A percentile compares a stretch with the other conserved stretches of the same genome.
Conservation (phyloP, 2,797 vertebrate species). For the Rhinoraja longicauda region DNA sequence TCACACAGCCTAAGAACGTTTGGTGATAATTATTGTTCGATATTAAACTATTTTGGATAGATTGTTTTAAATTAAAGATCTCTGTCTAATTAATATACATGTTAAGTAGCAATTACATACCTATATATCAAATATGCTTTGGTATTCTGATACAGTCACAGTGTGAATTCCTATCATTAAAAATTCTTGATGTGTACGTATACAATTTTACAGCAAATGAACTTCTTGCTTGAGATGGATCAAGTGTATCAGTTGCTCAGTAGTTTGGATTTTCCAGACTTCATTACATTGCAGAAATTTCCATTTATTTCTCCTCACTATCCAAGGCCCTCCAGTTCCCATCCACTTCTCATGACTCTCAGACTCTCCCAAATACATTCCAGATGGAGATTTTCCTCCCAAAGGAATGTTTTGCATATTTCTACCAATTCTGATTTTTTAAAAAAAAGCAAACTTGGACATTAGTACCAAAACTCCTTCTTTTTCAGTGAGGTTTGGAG, state of each 20-base stretch:
- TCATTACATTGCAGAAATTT: constrained; percentile 20
- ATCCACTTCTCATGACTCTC: not conserved
- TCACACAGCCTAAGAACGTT: not conserved
- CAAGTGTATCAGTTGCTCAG: not conserved
- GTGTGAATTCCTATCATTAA: too few relatives aligned
- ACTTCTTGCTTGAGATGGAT: not conserved
- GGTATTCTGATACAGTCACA: not conserved
- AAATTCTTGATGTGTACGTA: not conserved
- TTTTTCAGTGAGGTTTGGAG: not conserved
- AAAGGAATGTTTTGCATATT: constrained; percentile 34
- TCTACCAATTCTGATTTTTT: constrained; percentile 5
- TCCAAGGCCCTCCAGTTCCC: constrained; percentile 22
- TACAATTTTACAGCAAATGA: constrained; percentile 1
- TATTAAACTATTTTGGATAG: not conserved
- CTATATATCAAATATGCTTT: not conserved
- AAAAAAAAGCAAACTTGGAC: constrained; percentile 21
- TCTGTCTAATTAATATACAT: not conserved
- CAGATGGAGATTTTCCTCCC: constrained; percentile 31
- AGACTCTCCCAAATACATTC: constrained; percentile 20
- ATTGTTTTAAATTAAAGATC: not conserved
- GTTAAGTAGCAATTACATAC: not conserved
- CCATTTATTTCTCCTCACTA: constrained; percentile 30
- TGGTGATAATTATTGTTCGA: not conserved
- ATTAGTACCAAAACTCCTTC: not conserved
- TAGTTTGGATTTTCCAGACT: constrained; percentile 8